Conservation (phyloP, 2,888 invertebrate genomes). For the Leptopilina drosophilae region DNA sequence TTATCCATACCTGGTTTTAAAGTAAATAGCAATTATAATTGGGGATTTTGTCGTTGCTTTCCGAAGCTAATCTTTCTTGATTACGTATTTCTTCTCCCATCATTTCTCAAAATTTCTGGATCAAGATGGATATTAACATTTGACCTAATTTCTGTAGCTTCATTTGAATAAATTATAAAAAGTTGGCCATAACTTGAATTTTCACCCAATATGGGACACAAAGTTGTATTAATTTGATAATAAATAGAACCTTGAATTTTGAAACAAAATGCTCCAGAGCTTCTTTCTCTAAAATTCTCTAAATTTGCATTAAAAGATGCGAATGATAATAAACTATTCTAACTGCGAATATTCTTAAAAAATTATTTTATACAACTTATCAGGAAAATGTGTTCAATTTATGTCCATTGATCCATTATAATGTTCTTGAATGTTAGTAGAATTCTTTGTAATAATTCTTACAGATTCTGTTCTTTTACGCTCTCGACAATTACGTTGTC, state of each 20-base stretch:
- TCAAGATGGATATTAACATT: slow-evolving; percentile 44
- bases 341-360: slow-evolving; percentile 44
- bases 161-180: slow-evolving; percentile 50
- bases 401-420: slow-evolving; percentile 32
- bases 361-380: slow-evolving; percentile 17
- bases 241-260: no score
- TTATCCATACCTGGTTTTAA: slow-evolving; percentile 52
- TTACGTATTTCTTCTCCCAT: slow-evolving; percentile 52
- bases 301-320: slow-evolving; percentile 42
- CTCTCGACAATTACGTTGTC: neutral
- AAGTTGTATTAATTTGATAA: no score
- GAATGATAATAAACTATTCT: slow-evolving; percentile 45
- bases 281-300: slow-evolving; percentile 33
- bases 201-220: no score
- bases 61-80: slow-evolving; percentile 30
- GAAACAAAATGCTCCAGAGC: no score
- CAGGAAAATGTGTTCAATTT: slow-evolving; percentile 17
- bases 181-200: no score
- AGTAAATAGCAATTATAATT: slow-evolving; percentile 52
- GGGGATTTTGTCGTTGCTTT: neutral
- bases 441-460: neutral
- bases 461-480: neutral
- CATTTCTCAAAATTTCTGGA: no score
- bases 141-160: slow-evolving; percentile 46
- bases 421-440: neutral